Evolutionary conservation across 2,888 invertebrate species (phyloP).

Genomic region (Synanthedon vespiformis): DNA sequence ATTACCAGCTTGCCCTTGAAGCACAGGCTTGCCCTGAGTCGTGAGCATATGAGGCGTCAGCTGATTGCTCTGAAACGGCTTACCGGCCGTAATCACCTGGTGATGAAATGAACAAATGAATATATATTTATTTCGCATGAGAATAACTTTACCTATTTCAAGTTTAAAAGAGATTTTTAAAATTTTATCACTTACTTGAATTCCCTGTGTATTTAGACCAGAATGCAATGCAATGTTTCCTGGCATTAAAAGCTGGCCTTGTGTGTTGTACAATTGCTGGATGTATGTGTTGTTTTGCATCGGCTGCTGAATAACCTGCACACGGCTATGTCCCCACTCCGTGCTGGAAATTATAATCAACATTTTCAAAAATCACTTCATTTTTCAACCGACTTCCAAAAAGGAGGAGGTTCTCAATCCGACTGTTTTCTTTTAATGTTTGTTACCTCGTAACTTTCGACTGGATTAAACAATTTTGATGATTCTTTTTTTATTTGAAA

Average conservation of each 20-base stretch:
- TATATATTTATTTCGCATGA: not conserved
- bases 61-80: conserved; percentile 85
- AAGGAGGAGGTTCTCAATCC: too few species aligned
- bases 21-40: conserved; percentile 79
- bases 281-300: conserved; percentile 80
- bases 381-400: too few species aligned
- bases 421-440: too few species aligned
- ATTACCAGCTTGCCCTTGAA: conserved; percentile 74
- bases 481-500: too few species aligned
- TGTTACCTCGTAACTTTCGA: too few species aligned
- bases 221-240: conserved; percentile 81
- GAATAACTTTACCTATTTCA: not conserved
- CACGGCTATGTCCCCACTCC: conserved; percentile 80
- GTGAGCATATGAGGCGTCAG: conserved; percentile 86
- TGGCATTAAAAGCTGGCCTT: conserved; percentile 84
- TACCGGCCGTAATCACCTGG: conserved; percentile 84
- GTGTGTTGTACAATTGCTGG: conserved; percentile 84
- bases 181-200: conserved; percentile 71
- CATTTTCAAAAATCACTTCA: too few species aligned
- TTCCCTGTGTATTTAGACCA: conserved; percentile 80
- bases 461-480: too few species aligned
- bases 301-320: conserved; percentile 88
- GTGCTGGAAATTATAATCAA: conserved; percentile 31
- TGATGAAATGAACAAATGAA: not conserved
- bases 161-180: not conserved